Percentiles rank a stretch among this genome's conserved stretches.
Evolutionary conservation across 2,113 vertebrate species (phyloP).

Genomic region (Oriolus oriolus): DNA sequence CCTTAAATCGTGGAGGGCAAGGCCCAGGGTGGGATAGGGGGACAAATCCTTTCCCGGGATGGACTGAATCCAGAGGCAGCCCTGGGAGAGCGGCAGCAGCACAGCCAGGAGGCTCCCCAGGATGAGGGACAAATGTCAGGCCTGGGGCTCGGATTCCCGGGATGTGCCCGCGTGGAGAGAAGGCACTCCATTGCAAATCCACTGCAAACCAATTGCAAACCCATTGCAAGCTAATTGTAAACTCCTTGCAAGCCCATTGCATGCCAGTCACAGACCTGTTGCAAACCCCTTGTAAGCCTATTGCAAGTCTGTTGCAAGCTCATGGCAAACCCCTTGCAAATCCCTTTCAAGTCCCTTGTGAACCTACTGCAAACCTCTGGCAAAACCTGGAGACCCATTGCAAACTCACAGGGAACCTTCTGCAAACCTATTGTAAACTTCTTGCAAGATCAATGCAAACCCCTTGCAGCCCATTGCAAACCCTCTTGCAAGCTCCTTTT

Average conservation of each 20-base stretch:
- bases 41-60: neutral
- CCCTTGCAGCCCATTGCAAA: neutral
- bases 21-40: neutral
- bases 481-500: neutral
- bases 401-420: neutral
- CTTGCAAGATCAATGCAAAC: neutral
- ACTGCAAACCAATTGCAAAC: accelerated
- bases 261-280: accelerated
- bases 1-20: neutral
- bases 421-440: accelerated
- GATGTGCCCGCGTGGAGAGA: accelerated
- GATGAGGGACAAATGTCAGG: accelerated
- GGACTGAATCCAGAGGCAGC: neutral
- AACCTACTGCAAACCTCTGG: neutral
- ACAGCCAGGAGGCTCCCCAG: accelerated
- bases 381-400: neutral
- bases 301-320: accelerated
- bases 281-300: accelerated
- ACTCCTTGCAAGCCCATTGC: accelerated
- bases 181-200: neutral
- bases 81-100: neutral
- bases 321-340: neutral
- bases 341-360: too few relatives aligned
- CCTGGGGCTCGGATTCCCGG: neutral
- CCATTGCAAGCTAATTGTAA: neutral